Conservation (phyloP, 1,140 invertebrate genomes). For the Oscheius sp. region DNA sequence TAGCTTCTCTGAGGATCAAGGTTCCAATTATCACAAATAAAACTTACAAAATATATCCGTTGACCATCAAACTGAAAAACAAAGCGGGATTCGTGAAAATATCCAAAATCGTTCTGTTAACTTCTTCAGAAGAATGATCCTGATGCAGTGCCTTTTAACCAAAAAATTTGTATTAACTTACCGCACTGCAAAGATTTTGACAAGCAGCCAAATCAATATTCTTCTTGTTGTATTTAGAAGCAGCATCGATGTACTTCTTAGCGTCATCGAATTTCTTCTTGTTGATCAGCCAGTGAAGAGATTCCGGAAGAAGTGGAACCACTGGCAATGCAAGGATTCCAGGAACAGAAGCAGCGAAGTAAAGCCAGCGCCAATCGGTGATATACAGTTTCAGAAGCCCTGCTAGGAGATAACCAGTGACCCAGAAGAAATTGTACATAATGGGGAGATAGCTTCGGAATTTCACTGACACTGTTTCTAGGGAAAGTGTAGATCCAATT, state of each 20-base stretch:
- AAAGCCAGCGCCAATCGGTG: conserved; percentile 33
- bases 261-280: conserved; percentile 33
- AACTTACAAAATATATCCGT: conserved; percentile 41
- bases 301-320: conserved; percentile 39
- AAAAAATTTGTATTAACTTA: not conserved
- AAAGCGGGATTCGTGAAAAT: conserved; percentile 20
- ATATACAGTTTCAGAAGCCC: conserved; percentile 34
- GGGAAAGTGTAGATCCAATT: conserved; percentile 34
- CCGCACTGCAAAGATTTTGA: not conserved
- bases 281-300: conserved; percentile 38
- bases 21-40: not conserved
- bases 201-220: not conserved
- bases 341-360: conserved; percentile 34
- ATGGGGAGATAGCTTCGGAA: conserved; percentile 36
- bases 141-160: conserved; percentile 2
- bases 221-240: not conserved
- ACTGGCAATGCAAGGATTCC: conserved; percentile 30
- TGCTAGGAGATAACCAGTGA: conserved; percentile 37
- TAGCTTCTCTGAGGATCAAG: not conserved
- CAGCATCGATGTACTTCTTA: conserved; percentile 3
- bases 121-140: conserved; percentile 6
- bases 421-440: conserved; percentile 30
- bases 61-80: conserved; percentile 29
- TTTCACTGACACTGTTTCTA: conserved; percentile 38
- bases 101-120: conserved; percentile 29